Base-by-base conservation (phyloP, 2,797 vertebrate genomes). In the Epinephelus coioides region DNA sequence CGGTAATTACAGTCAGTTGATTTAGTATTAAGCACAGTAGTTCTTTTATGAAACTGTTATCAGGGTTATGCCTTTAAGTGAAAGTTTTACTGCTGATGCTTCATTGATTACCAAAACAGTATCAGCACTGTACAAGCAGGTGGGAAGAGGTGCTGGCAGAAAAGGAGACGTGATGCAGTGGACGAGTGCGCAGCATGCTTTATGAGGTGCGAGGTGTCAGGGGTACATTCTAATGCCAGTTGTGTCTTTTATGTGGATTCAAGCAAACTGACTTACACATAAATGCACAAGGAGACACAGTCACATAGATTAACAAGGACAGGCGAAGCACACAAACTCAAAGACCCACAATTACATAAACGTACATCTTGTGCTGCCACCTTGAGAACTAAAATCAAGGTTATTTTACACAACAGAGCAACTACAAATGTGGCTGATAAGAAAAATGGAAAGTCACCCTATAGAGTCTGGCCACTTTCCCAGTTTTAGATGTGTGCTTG, bases 371-470 rank as follows among this genome's bases (percentile, higher is more conserved):
- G 49, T 62, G 4, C 76, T 65, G 40, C 19, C 21, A 70, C 60
- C 34, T 69, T 62, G 27, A 77, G 34, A 79, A 60, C 44, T 57
- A 34, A 57, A 62, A 60, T 53, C 34, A 59, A 77, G 25, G 55
- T 67, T 67, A 57, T 38, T 55, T 40, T 40, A 14, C 18, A 50
- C 30, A 70, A 62, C 1, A 56, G 21, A 65, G 15, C 21, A 19
- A 21, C 30, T 25, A 18, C 18, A 64, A 53, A 47, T 38, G 47
- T 46, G 49, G 18, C 27, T 66, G 19, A 57, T 55, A 40, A 49
- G 44, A 63, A 46, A 38, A 60, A 43, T 70, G 8, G 2, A 59
- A 49, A 56, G 55, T 51, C 49, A 23, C 34, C 5, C n/a, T 17
- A 11, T 23, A 53, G 34, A 65, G n/a, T 54, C 27, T 46, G 25